A percentile compares a stretch with the other conserved stretches of the same genome.
Evolutionary conservation across 2,113 vertebrate species (phyloP).

Genomic region (Hyaena hyaena): DNA sequence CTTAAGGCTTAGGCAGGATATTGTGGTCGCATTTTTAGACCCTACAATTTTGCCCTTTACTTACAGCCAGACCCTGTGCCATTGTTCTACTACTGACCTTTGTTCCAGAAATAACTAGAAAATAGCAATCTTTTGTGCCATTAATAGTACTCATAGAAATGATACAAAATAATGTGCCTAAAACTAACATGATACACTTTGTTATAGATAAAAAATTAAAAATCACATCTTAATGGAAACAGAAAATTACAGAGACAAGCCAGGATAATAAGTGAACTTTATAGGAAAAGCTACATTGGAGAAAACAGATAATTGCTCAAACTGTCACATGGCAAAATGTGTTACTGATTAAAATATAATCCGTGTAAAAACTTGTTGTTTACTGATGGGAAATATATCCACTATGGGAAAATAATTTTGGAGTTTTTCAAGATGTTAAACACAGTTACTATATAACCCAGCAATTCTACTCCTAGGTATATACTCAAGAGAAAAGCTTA

Average conservation of each 20-base stretch:
- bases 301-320: neutral
- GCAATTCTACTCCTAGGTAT: neutral
- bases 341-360: neutral
- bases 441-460: neutral
- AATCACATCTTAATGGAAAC: neutral
- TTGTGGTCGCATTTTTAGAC: neutral
- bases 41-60: neutral
- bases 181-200: neutral
- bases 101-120: neutral
- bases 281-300: neutral
- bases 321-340: neutral
- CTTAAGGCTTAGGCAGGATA: neutral
- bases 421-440: neutral
- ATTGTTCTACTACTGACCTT: neutral
- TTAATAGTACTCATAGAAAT: neutral
- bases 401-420: neutral
- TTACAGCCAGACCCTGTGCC: neutral
- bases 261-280: neutral
- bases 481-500: neutral
- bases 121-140: neutral
- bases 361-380: neutral
- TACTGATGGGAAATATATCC: neutral
- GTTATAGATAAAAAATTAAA: neutral
- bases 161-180: neutral
- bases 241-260: neutral